A percentile compares a stretch with the other conserved stretches of the same genome.
These are phyloP conservation scores for Anthophora plumipes DNA, from an alignment of 2,888 invertebrate genomes.

Conservation along the genomic window DNA sequence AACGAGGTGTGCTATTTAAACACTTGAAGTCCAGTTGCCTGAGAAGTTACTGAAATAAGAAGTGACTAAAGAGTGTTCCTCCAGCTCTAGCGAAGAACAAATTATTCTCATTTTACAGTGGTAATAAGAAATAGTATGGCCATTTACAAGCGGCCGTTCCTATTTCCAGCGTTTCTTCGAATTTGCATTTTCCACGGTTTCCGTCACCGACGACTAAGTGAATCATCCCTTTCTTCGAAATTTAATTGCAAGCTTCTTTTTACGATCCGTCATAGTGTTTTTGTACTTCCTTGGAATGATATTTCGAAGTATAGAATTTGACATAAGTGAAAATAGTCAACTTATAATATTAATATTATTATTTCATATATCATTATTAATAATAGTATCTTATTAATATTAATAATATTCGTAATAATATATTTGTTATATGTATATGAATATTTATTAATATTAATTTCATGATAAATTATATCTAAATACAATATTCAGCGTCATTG, in stretches of 20 bases:
- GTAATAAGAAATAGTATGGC: conserved; percentile 28
- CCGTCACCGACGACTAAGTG: not conserved
- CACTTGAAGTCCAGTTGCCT: not conserved
- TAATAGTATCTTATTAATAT: too few species aligned
- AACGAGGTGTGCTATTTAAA: conserved; percentile 20
- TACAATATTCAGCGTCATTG: too few species aligned
- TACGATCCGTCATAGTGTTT: not conserved
- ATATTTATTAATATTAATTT: too few species aligned
- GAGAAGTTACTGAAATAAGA: not conserved
- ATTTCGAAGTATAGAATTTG: not conserved
- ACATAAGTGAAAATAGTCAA: too few species aligned
- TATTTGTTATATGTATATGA: too few species aligned
- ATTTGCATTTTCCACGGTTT: conserved; percentile 47
- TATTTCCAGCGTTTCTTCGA: conserved; percentile 41
- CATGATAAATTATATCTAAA: too few species aligned
- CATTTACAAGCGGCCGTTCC: conserved; percentile 10
- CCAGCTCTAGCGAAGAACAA: conserved; percentile 13
- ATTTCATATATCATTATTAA: too few species aligned
- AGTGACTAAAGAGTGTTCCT: not conserved
- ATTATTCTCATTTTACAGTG: conserved; percentile 42
- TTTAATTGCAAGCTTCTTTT: conserved; percentile 20
- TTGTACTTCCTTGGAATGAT: not conserved
- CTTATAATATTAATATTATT: too few species aligned
- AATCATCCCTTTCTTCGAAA: conserved; percentile 31
- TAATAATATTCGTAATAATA: too few species aligned